Conservation (phyloP, 2,888 invertebrate species). For the Anticlea derivata region DNA sequence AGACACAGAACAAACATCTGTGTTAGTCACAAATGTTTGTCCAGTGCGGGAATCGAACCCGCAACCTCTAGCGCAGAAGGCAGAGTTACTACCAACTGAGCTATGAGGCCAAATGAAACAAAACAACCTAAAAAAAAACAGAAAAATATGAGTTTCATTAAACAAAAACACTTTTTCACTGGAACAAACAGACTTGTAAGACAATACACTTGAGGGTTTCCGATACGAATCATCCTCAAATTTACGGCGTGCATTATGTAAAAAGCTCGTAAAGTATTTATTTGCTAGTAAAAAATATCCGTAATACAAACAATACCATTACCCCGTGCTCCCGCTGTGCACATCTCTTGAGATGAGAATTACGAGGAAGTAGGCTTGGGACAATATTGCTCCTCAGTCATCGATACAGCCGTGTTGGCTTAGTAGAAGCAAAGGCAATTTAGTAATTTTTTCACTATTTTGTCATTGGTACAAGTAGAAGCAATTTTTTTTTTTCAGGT, state of each 20-base stretch:
- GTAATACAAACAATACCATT: slow-evolving; percentile 54
- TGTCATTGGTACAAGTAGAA: too few species aligned
- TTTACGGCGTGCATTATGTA: slow-evolving; percentile 38
- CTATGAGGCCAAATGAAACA: too few species aligned
- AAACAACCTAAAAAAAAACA: not conserved
- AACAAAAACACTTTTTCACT: not conserved
- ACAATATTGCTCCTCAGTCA: not conserved
- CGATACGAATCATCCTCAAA: slow-evolving; percentile 31
- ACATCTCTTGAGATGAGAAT: slow-evolving; percentile 50
- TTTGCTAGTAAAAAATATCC: slow-evolving; percentile 55
- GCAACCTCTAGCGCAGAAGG: too few species aligned
- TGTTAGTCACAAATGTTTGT: too few species aligned
- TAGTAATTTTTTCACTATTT: too few species aligned
- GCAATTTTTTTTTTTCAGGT: too few species aligned
- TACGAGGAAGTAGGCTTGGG: slow-evolving; percentile 35
- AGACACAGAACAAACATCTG: too few species aligned
- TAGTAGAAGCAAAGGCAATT: too few species aligned
- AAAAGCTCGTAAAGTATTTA: slow-evolving; percentile 58
- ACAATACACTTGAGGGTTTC: slow-evolving; percentile 26
- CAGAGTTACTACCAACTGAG: too few species aligned
- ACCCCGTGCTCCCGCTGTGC: slow-evolving; percentile 41
- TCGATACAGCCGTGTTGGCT: too few species aligned
- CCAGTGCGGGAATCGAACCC: too few species aligned
- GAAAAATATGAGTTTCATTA: not conserved
- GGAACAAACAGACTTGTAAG: slow-evolving; percentile 14